phyloP scores from a whole-genome alignment of 2,113 vertebrate genomes.

The Stictonetta naevosa region DNA sequence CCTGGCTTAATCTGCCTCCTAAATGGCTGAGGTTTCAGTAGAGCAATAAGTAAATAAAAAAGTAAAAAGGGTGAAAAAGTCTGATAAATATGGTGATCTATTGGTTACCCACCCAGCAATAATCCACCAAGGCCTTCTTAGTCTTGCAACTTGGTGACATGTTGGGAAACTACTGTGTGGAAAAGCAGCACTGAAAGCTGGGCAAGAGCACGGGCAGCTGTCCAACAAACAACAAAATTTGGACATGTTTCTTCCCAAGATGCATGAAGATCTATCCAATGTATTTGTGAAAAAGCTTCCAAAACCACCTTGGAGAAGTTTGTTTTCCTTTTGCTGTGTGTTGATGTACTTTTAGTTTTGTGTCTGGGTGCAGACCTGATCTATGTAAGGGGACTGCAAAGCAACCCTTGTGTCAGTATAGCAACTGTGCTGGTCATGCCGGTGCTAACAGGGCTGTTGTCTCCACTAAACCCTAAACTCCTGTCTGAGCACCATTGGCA shows the following conservation, averaged over 20 bases:
- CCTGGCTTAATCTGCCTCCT: fast-evolving
- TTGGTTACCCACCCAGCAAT: not conserved
- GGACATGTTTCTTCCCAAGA: not conserved
- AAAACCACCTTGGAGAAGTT: not conserved
- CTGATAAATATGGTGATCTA: not conserved
- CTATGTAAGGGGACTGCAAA: not conserved
- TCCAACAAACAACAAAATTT: not conserved
- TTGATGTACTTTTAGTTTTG: not conserved
- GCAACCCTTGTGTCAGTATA: not conserved
- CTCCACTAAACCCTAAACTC: not conserved
- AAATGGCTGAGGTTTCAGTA: not conserved
- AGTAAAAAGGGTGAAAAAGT: not conserved
- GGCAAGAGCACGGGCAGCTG: not conserved
- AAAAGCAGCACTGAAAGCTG: not conserved
- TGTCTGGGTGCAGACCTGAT: not conserved
- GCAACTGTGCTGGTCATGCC: not conserved
- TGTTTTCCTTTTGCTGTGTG: not conserved
- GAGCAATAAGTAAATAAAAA: not conserved
- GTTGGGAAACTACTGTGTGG: not conserved
- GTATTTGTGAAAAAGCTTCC: not conserved
- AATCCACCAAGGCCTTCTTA: not conserved
- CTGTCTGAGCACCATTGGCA: not conserved
- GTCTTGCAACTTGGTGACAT: not conserved
- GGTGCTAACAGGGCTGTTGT: not conserved
- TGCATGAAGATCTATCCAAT: fast-evolving